Conservation (phyloP, 2,113 vertebrate species). For the Hucho hucho region DNA sequence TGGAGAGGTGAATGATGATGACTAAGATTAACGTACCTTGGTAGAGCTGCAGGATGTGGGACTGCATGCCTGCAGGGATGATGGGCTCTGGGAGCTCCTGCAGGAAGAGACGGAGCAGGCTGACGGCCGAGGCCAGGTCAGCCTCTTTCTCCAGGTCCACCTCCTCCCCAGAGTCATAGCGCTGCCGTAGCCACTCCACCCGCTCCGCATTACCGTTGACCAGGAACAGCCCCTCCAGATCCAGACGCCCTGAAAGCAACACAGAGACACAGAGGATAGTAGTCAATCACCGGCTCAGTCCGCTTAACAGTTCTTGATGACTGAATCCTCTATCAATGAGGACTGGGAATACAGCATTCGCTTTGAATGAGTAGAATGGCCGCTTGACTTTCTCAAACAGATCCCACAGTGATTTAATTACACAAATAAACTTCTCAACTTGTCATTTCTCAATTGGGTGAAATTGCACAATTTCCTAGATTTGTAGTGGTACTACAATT, state of each 20-base stretch:
- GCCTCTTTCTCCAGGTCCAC: constrained; percentile 96
- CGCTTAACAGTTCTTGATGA: no score
- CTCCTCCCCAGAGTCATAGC: constrained; percentile 91
- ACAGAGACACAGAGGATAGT: no score
- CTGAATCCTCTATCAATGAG: no score
- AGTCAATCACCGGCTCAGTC: no score
- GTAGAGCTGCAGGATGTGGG: constrained; percentile 90
- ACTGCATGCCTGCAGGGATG: constrained; percentile 87
- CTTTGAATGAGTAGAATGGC: no score
- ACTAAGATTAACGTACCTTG: constrained; percentile 77
- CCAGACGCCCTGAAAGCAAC: constrained; percentile 81
- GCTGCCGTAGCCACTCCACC: constrained; percentile 96
- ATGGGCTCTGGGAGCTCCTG: constrained; percentile 96
- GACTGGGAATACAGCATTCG: no score
- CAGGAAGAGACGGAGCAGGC: constrained; percentile 95
- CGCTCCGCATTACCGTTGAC: constrained; percentile 97
- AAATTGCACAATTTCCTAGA: no score
- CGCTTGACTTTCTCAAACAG: no score
- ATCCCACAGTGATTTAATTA: no score
- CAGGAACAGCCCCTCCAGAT: constrained; percentile 95
- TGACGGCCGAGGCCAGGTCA: constrained; percentile 94
- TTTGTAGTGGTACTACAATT: no score
- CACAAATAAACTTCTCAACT: no score
- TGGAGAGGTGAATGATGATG: background rate
- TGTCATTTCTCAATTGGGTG: no score